Evolutionary conservation across 2,113 vertebrate genomes (phyloP), one percentile per base, ranked within the genome.

Genomic region (Nematolebias whitei): DNA sequence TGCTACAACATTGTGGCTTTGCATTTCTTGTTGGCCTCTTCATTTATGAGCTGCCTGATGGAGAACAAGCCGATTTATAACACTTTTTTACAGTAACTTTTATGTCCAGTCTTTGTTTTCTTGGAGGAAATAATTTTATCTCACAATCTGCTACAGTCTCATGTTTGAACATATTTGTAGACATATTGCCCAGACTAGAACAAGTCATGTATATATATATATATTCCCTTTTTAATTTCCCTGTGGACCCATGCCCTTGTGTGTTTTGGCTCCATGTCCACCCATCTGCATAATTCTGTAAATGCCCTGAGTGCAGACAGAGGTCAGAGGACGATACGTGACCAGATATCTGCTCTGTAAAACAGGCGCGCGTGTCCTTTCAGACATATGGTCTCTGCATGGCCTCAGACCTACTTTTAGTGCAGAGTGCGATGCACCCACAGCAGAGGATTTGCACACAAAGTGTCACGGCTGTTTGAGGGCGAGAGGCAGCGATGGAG

Each of bases 251-350:
- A 55, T 12, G 13, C 35, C 32, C 40, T 0, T 24, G 26, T 57
- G 39, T 78, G 67, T 74, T 62, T 76, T 38, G 51, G 35, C 58
- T 52, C 56, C 0, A 40, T 59, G 76, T 73, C 29, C 72, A 52
- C 23, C 71, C 71, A 74, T 69, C 86, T 79, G 82, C 70, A 77
- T 68, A 23, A 74, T 81, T 73, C 80, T 79, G 62, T 64, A 64
- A 76, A 76, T 79, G 79, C 62, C 81, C 63, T 32, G 22, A n/a
- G 63, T 39, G 55, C 32, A 41, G 15, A 20, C 16, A 19, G 0
- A n/a, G 73, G 74, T 76, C 77, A 70, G 3, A 53, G 75, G 67
- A 41, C 2, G 6, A 53, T 49, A 10, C 26, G 57, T 23, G 68
- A 56, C 52, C 74, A 53, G 41, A 79, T 60, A 56, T 64, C 41